phyloP scores from a whole-genome alignment of 1,140 invertebrate genomes.

The Drosophila nannoptera region DNA sequence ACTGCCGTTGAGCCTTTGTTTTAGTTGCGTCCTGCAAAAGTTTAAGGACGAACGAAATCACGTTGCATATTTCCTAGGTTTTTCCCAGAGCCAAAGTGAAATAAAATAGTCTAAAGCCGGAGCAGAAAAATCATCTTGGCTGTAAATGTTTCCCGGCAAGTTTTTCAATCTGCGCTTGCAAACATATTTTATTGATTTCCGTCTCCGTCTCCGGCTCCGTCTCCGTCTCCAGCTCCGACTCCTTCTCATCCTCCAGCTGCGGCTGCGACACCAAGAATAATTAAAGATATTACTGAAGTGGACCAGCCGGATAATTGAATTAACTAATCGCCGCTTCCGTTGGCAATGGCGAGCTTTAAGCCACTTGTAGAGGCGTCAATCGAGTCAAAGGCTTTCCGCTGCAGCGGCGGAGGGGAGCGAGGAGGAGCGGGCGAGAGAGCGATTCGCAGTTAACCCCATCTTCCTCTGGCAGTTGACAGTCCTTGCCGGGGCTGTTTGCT shows the following conservation, averaged over 20 bases:
- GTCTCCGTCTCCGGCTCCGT: conserved; percentile 33
- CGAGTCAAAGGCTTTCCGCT: conserved; percentile 41
- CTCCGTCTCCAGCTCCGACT: background rate
- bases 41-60: conserved; percentile 49
- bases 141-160: conserved; percentile 50
- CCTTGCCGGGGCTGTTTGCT: conserved; percentile 6
- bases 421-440: too few relatives aligned
- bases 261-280: conserved; percentile 30
- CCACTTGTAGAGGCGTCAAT: conserved; percentile 23
- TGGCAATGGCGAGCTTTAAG: conserved; percentile 24
- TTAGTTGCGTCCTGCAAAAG: conserved; percentile 51
- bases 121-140: conserved; percentile 47
- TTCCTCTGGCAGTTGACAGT: background rate
- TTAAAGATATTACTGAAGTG: conserved; percentile 54
- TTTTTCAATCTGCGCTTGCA: conserved; percentile 56
- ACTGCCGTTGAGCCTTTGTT: conserved; percentile 57
- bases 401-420: too few relatives aligned
- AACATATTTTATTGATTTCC: conserved; percentile 76
- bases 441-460: too few relatives aligned
- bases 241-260: background rate
- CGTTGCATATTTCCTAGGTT: conserved; percentile 68
- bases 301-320: conserved; percentile 48
- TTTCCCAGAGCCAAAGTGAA: conserved; percentile 2
- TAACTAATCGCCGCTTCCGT: conserved; percentile 50
- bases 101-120: background rate